Percentiles rank a stretch among this genome's conserved stretches.
Conservation (phyloP, 2,888 invertebrate genomes). For the Apodemia zela region DNA sequence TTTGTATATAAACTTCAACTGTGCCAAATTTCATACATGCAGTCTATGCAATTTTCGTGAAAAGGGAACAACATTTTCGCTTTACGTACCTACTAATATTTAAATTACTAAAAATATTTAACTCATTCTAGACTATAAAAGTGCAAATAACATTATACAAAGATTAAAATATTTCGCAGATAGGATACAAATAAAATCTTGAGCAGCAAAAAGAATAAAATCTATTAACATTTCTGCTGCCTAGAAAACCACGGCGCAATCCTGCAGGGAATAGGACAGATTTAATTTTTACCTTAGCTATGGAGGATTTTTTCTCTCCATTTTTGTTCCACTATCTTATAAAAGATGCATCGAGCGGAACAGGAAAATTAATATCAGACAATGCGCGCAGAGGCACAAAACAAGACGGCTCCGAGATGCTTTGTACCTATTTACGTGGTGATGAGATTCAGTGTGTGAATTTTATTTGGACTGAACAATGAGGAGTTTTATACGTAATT, state of each 20-base stretch:
- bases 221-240: conserved; percentile 5
- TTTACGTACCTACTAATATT: too few relatives aligned
- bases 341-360: conserved; percentile 69
- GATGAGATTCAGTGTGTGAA: conserved; percentile 9
- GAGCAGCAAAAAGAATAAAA: neutral
- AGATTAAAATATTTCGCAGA: conserved; percentile 28
- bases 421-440: conserved; percentile 7
- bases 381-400: conserved; percentile 48
- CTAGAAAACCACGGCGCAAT: neutral
- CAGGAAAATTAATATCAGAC: conserved; percentile 75
- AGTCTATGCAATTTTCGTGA: too few relatives aligned
- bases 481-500: too few relatives aligned
- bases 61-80: too few relatives aligned
- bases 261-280: conserved; percentile 38
- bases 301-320: conserved; percentile 43
- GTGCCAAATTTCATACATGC: too few relatives aligned
- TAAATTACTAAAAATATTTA: too few relatives aligned
- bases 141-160: neutral
- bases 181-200: neutral
- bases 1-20: too few relatives aligned
- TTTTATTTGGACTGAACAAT: neutral
- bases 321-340: conserved; percentile 66
- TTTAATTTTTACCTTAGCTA: conserved; percentile 46
- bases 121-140: too few relatives aligned
- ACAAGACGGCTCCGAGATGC: conserved; percentile 34